These are phyloP conservation scores for Acrocephalus kingi DNA, from an alignment of 2,113 vertebrate genomes.

Conservation along the genomic window DNA sequence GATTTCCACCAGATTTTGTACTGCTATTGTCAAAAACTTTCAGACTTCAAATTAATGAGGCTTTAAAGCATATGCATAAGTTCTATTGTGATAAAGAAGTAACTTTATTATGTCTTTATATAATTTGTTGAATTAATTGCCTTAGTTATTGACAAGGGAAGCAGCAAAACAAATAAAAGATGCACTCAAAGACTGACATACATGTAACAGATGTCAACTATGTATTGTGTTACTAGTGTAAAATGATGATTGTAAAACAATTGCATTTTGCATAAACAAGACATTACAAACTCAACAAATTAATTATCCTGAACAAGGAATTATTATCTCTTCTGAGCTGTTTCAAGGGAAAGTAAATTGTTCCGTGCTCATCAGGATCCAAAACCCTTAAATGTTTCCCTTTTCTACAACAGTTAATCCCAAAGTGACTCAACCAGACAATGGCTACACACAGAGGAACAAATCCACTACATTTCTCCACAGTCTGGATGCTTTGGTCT, in stretches of 20 bases:
- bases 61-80: background rate
- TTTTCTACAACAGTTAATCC: background rate
- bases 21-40: background rate
- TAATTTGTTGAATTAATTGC: background rate
- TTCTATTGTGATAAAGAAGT: background rate
- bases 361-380: background rate
- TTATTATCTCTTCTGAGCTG: background rate
- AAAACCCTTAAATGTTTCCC: background rate
- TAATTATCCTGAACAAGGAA: background rate
- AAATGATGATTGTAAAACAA: background rate
- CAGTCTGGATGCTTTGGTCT: background rate
- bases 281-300: background rate
- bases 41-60: background rate
- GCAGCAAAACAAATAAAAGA: constrained; percentile 1
- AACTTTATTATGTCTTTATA: background rate
- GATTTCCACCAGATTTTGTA: background rate
- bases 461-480: background rate
- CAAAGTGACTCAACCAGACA: background rate
- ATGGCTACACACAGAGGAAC: background rate
- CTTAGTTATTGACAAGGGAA: constrained; percentile 5
- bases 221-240: background rate
- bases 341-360: background rate
- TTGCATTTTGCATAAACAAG: background rate
- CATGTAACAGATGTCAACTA: background rate
- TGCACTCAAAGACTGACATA: background rate